phyloP scores from a whole-genome alignment of 2,113 vertebrate species.

The Lagopus muta region DNA sequence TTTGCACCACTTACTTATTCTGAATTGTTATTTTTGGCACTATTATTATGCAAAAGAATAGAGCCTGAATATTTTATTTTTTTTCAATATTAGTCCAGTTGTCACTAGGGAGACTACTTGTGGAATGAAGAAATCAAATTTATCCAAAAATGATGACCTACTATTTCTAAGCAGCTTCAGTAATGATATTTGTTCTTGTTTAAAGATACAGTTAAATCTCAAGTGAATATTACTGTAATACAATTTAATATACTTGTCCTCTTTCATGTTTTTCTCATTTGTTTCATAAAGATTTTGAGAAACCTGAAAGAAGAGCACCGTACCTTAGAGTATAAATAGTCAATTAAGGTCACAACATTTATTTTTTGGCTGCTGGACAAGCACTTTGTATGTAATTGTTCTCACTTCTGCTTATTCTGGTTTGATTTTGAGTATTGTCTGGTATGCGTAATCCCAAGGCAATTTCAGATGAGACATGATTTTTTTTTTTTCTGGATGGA shows the following conservation, averaged over 20 bases:
- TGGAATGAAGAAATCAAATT: background rate
- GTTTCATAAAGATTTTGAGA: background rate
- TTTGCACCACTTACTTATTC: background rate
- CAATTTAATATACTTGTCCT: background rate
- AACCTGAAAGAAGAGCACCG: background rate
- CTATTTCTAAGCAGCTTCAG: background rate
- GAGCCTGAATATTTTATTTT: background rate
- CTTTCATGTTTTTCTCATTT: background rate
- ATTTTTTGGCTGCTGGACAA: background rate
- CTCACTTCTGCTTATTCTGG: constrained; percentile 2
- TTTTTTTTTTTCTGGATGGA: constrained; percentile 5
- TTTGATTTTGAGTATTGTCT: constrained; percentile 13
- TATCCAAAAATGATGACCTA: background rate
- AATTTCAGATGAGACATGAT: background rate
- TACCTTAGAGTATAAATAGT: background rate
- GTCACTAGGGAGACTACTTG: background rate
- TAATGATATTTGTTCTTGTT: background rate
- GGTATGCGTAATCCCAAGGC: background rate
- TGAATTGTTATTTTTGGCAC: background rate
- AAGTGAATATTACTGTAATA: background rate
- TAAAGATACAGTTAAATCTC: background rate
- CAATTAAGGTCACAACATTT: background rate
- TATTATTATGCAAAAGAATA: background rate
- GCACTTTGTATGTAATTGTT: background rate
- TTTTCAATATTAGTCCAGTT: background rate